A percentile compares a stretch with the other conserved stretches of the same genome.
These are phyloP conservation scores for Albula goreensis DNA, from an alignment of 2,113 vertebrate species.

Conservation along the genomic window DNA sequence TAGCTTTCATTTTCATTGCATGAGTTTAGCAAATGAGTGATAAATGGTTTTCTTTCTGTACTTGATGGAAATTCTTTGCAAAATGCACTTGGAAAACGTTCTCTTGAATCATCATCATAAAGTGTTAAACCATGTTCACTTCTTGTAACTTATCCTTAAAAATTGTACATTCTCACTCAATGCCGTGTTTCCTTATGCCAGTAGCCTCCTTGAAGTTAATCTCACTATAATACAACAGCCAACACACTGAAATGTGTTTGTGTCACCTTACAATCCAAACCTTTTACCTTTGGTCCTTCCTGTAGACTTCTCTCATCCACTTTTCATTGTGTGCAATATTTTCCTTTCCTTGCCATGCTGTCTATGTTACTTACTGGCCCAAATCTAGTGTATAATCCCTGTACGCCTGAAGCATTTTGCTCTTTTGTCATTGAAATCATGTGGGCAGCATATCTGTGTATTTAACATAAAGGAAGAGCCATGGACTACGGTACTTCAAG, in stretches of 20 bases:
- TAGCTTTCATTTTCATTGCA: too few relatives aligned
- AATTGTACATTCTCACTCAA: not conserved
- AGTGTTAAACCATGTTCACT: too few relatives aligned
- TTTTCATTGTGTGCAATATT: not conserved
- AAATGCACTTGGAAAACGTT: too few relatives aligned
- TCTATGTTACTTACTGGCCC: constrained; percentile 34
- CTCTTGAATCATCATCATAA: too few relatives aligned
- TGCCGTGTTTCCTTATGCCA: not conserved
- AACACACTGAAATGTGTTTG: not conserved
- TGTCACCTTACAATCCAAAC: constrained; percentile 5
- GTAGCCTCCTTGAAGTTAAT: not conserved
- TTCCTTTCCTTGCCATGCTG: constrained; percentile 1
- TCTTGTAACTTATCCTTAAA: not conserved
- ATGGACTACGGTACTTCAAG: too few relatives aligned
- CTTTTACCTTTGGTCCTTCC: constrained; percentile 41
- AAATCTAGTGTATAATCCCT: constrained; percentile 24
- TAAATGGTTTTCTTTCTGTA: too few relatives aligned
- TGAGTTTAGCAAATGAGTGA: too few relatives aligned
- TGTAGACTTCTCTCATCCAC: constrained; percentile 16
- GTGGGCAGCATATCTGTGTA: constrained; percentile 33
- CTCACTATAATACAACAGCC: not conserved
- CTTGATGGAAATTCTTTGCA: too few relatives aligned
- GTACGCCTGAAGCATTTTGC: constrained; percentile 34
- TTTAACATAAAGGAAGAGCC: constrained; percentile 19
- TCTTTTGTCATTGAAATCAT: constrained; percentile 54